Base-by-base conservation (phyloP, 1,140 invertebrate genomes). In the Microplitis mediator region DNA sequence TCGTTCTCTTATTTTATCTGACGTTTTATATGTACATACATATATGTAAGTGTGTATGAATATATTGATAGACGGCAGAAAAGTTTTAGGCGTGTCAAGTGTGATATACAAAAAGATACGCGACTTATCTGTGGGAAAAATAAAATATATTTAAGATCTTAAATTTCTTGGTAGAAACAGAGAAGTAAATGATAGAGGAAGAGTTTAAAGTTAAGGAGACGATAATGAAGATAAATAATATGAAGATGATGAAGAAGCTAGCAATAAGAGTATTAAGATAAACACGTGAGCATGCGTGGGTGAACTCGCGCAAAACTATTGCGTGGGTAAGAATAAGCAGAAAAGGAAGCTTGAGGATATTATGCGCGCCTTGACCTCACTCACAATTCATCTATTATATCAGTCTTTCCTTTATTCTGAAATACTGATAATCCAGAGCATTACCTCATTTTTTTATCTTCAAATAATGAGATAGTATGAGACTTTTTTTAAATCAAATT, bases 261-360 rank as follows among this genome's bases (percentile, higher is more conserved):
- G 23, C 23, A 61, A 32, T 52, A 67, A 16, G 13, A 67, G 16
- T 13, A 64, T 52, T 66, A 52, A 50, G 51, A 51, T 67, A 67
- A 35, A 16, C 34, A 64, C 35, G 58, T 64, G 62, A 45, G 8
- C 13, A 67, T 52, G 50, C 64, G 64, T 67, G 51, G 64, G 64
- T 52, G 64, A 52, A 39, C 13, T 52, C n/a, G 23, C 16, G 35
- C 14, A 45, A 65, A 65, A 50, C 39, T 31, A 56, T 65, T 65
- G 63, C 64, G 64, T 67, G 50, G 64, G 64, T 67, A 54, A 67
- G 51, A 56, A 52, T 14, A n/a, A 54, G 39, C 39, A 45, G 39
- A 23, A 34, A 51, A 51, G 64, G 39, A 52, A 52, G 45, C 50
- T 32, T 16, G 23, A 52, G 51, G 23, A 61, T 34, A 32, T 67